Base-by-base conservation (phyloP, 2,888 invertebrate genomes). In the Stenodema calcarata region DNA sequence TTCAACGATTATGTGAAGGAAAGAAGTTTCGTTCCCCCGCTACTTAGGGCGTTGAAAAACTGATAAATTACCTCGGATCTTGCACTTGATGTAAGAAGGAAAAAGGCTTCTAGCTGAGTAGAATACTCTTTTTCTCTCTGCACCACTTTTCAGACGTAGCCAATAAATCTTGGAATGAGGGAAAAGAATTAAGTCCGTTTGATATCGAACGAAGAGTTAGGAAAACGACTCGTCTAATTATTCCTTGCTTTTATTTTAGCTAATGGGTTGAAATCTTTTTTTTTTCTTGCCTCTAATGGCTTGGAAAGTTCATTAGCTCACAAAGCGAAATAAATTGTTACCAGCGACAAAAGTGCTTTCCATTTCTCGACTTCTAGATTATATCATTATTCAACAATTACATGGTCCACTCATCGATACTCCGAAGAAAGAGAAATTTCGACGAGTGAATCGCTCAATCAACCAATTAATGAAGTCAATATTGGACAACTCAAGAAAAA, bases 261-360 rank as follows among this genome's bases (percentile, higher is more conserved):
- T 80, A 80, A 80, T 80, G 80, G 35, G 54, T 54, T 30, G 80
- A n/a, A n/a, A n/a, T n/a, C n/a, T n/a, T n/a, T n/a, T 23, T 23
- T 50, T 50, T 80, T 80, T 80, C 28, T 80, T 11, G 50, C 35
- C 18, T 16, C 54, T 80, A 80, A 80, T 80, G 80, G 80, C 54
- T 50, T 54, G 80, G 80, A 80, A 80, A 47, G 54, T 80, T 80
- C 80, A 80, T 80, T 73, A 50, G 73, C 41, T 83, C 18, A 23
- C 30, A 18, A 28, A 28, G 75, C 42, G 35, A 73, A 70, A 75
- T 30, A 30, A 75, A 75, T 75, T 6, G 75, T 75, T 41, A 42
- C 75, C 35, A 75, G 62, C 27, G 62, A 12, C 23, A 62, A 62
- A 23, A 62, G 62, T 27, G 62, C 27, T 62, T 62, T 62, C 1